phyloP scores from a whole-genome alignment of 2,113 vertebrate species.

The Misgurnus mizolepis region DNA sequence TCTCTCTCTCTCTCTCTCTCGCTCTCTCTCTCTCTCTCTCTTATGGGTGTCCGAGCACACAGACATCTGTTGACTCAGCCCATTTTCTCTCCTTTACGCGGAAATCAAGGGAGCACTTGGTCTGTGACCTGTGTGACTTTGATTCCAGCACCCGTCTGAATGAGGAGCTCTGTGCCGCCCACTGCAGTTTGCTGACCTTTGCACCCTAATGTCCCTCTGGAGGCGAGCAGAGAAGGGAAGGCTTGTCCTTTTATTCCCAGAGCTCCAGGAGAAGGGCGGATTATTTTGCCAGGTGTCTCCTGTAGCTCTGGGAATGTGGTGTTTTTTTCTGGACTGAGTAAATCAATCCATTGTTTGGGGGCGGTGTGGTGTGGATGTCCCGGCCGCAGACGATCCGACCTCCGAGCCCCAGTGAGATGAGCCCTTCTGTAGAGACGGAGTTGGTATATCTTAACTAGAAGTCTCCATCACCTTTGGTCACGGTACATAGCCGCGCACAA shows the following conservation, averaged over 20 bases:
- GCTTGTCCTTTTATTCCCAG: constrained; percentile 53
- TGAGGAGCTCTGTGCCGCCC: constrained; percentile 53
- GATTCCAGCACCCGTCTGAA: constrained; percentile 49
- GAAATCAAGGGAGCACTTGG: constrained; percentile 57
- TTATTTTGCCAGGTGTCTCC: constrained; percentile 74
- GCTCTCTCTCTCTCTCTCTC: too few relatives aligned
- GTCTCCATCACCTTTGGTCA: constrained; percentile 46
- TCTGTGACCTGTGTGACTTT: constrained; percentile 56
- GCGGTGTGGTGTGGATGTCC: constrained; percentile 54
- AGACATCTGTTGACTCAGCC: constrained; percentile 51
- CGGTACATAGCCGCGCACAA: constrained; percentile 49
- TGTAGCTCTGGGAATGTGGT: constrained; percentile 55
- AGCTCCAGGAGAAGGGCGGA: constrained; percentile 47
- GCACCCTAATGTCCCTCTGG: constrained; percentile 46
- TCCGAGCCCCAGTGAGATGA: constrained; percentile 42
- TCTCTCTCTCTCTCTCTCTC: neutral
- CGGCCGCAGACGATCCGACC: constrained; percentile 57
- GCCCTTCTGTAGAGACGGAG: constrained; percentile 34
- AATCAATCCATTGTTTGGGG: constrained; percentile 55
- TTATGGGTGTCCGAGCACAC: neutral
- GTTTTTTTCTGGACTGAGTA: constrained; percentile 38
- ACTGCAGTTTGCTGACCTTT: constrained; percentile 41
- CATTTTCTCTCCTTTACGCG: constrained; percentile 45
- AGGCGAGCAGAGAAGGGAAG: constrained; percentile 46
- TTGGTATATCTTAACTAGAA: constrained; percentile 42